A percentile compares a stretch with the other conserved stretches of the same genome.
phyloP scores from a whole-genome alignment of 2,797 vertebrate genomes.

The Lagorchestes hirsutus region DNA sequence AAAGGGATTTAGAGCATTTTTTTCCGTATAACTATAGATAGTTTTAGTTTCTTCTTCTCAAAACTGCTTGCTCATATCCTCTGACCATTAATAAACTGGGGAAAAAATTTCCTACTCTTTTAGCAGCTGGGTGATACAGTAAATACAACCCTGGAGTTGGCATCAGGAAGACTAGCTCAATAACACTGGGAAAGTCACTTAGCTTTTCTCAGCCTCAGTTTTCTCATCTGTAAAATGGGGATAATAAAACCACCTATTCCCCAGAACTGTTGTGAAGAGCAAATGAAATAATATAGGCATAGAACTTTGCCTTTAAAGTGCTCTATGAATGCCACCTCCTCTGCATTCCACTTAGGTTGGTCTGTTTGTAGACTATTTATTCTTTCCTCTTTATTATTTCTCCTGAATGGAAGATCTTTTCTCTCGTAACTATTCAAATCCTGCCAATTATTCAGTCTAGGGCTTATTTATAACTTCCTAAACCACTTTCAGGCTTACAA shows the following conservation, averaged over 20 bases:
- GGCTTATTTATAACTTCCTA: neutral
- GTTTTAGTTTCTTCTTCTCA: too few species aligned
- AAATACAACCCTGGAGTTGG: neutral
- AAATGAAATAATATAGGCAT: neutral
- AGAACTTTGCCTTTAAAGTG: neutral
- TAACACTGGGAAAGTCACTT: neutral
- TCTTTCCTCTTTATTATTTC: neutral
- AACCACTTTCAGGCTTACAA: neutral
- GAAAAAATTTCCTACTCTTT: neutral
- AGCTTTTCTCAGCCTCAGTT: neutral
- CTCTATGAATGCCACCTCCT: neutral
- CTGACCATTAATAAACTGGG: too few species aligned
- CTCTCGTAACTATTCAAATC: neutral
- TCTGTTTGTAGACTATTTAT: neutral
- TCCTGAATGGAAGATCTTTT: neutral
- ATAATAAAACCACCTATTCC: neutral
- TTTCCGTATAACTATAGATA: too few species aligned
- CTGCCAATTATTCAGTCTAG: neutral
- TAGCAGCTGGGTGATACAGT: neutral
- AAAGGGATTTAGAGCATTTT: too few species aligned
- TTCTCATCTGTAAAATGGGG: neutral
- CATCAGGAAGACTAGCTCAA: neutral
- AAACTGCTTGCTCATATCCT: too few species aligned
- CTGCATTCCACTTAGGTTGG: neutral
- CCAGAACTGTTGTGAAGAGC: neutral